Base-by-base conservation (phyloP, 2,888 invertebrate species). In the Tromatobia lineatoria region DNA sequence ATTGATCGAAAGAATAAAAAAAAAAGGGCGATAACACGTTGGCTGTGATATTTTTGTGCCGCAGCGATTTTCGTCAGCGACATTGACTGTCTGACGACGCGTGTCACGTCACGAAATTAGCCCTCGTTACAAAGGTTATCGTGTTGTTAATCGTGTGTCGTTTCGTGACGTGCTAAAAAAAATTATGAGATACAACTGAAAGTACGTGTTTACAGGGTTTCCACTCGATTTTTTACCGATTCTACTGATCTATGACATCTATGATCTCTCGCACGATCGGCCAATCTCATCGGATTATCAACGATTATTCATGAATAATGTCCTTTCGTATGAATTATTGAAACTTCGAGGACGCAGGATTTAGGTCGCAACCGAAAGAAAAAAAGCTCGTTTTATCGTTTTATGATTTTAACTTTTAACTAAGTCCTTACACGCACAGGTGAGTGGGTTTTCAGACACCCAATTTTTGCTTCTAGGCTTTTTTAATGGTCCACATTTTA, bases 81-180 rank as follows among this genome's bases (percentile, higher is more conserved):
- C 42, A 57, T 42, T 13, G 23, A 11, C 45, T 23, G 47, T 23
- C 71, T 47, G 23, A 54, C 38, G 29, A 42, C 67, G 54, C 66
- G 59, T 67, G 42, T 42, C 66, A 54, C 47, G 71, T 73, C 70
- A 59, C 71, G 23, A 80, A 80, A 73, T 76, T 80, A 80, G 75
- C 54, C 50, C 71, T 83, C 70, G 73, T 80, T 80, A 69, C 67
- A 73, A 77, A 83, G 83, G 73, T 83, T 80, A 83, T 70, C 66
- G 61, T 50, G 59, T 71, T 80, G 66, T 80, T 71, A 80, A 45
- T 25, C 29, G 52, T 71, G 45, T 45, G 59, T 57, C 25, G 47
- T 57, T 45, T 42, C 67, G 73, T 69, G 73, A 67, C 69, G 52
- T 38, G 18, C 10, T 61, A 73, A 52, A 52, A 67, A 73, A 74